These are phyloP conservation scores for Atractosteus spatula DNA, from an alignment of 2,113 vertebrate genomes.

Conservation along the genomic window DNA sequence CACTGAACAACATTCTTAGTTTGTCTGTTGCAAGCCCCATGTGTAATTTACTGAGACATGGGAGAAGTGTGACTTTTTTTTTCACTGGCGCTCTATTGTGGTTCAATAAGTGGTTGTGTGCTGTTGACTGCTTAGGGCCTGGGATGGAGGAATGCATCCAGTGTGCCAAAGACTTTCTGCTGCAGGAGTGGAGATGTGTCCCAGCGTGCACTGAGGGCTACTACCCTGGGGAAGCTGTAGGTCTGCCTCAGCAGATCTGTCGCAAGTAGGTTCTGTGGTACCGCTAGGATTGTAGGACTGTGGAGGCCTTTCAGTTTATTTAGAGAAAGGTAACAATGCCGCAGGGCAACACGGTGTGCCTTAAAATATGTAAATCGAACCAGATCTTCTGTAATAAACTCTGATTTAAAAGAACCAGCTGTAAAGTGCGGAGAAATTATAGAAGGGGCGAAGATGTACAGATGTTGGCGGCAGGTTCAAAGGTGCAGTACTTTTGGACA, in stretches of 20 bases:
- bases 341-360: too few relatives aligned
- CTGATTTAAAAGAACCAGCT: too few relatives aligned
- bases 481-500: too few relatives aligned
- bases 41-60: background rate
- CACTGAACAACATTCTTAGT: constrained; percentile 8
- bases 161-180: constrained; percentile 63
- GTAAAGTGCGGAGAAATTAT: too few relatives aligned
- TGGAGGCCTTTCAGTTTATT: too few relatives aligned
- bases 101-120: background rate
- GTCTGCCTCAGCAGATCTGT: constrained; percentile 77
- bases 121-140: constrained; percentile 55
- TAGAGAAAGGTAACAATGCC: too few relatives aligned
- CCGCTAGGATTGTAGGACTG: too few relatives aligned
- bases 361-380: too few relatives aligned
- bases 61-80: background rate
- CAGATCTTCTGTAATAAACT: too few relatives aligned
- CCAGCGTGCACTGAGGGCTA: constrained; percentile 69
- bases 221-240: constrained; percentile 66
- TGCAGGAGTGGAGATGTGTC: constrained; percentile 82
- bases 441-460: too few relatives aligned
- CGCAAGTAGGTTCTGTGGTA: constrained; percentile 59
- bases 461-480: too few relatives aligned
- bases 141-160: constrained; percentile 73
- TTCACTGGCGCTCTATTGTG: background rate
- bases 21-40: background rate